These are phyloP conservation scores for Acrossocheilus wenchowensis DNA, from an alignment of 2,797 vertebrate species.

Conservation along the genomic window DNA sequence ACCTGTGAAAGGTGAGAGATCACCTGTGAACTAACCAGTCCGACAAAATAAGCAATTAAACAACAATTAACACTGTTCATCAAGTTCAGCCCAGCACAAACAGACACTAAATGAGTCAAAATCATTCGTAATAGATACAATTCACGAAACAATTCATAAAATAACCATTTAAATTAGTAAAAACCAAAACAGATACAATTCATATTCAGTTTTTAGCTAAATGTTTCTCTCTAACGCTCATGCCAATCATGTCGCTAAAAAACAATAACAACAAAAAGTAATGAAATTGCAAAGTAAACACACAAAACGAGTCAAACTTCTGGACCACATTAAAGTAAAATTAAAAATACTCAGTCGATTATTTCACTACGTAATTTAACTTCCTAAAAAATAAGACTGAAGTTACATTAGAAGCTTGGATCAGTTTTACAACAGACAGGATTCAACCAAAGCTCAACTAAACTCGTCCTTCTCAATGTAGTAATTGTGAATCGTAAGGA, in stretches of 20 bases:
- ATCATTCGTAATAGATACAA: no score
- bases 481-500: not conserved
- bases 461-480: not conserved
- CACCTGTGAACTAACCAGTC: not conserved
- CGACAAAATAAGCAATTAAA: not conserved
- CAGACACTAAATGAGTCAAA: no score
- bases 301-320: not conserved
- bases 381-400: not conserved
- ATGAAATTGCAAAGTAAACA: not conserved
- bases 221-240: not conserved
- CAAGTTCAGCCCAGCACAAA: not conserved
- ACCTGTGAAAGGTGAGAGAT: not conserved
- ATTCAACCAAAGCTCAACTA: not conserved
- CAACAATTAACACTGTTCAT: not conserved
- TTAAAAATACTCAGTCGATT: not conserved
- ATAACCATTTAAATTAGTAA: not conserved
- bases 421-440: not conserved
- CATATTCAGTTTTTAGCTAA: not conserved
- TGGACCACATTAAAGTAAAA: no score
- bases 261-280: not conserved
- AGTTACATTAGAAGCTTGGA: not conserved
- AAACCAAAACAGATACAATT: not conserved
- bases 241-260: not conserved
- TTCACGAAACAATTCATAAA: not conserved
- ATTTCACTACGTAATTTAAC: not conserved